These are phyloP conservation scores for Valencia hispanica DNA, from an alignment of 2,797 vertebrate species.

Conservation along the genomic window DNA sequence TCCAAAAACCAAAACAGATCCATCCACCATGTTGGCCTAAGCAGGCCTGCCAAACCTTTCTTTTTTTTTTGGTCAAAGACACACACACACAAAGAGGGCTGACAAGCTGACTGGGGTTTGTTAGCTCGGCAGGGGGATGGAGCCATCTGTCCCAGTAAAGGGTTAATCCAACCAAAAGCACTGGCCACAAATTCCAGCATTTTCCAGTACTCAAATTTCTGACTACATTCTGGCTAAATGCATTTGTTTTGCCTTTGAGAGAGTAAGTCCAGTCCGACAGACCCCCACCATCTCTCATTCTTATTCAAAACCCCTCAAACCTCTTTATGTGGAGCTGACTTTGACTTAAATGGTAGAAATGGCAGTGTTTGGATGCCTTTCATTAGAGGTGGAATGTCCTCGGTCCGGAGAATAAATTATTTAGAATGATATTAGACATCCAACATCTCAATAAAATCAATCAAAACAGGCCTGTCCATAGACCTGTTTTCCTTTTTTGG, in stretches of 20 bases:
- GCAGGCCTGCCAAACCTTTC: conserved; percentile 42
- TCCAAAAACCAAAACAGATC: conserved; percentile 71
- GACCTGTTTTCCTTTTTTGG: conserved; percentile 70
- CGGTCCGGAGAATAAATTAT: conserved; percentile 38
- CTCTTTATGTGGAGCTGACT: conserved; percentile 24
- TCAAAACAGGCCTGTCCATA: conserved; percentile 82
- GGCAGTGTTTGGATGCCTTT: conserved; percentile 41
- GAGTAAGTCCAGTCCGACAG: conserved; percentile 2
- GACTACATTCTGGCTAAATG: conserved; percentile 24
- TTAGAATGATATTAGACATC: conserved; percentile 46
- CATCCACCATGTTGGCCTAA: conserved; percentile 67
- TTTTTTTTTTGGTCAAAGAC: conserved; percentile 28
- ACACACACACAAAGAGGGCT: conserved; percentile 37
- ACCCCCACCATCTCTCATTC: conserved; percentile 19
- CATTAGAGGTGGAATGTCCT: conserved; percentile 50
- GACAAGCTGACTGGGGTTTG: conserved; percentile 65
- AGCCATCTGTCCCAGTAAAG: conserved; percentile 82
- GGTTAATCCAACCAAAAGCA: conserved; percentile 86
- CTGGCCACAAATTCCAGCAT: conserved; percentile 75
- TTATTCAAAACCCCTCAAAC: conserved; percentile 54
- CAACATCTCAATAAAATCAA: conserved; percentile 37
- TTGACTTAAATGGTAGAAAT: conserved; percentile 38
- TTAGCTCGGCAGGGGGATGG: conserved; percentile 70
- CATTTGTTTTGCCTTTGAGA: conserved; percentile 11
- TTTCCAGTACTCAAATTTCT: conserved; percentile 77